phyloP scores from a whole-genome alignment of 2,797 vertebrate genomes.

The Kryptolebias ocellatus region DNA sequence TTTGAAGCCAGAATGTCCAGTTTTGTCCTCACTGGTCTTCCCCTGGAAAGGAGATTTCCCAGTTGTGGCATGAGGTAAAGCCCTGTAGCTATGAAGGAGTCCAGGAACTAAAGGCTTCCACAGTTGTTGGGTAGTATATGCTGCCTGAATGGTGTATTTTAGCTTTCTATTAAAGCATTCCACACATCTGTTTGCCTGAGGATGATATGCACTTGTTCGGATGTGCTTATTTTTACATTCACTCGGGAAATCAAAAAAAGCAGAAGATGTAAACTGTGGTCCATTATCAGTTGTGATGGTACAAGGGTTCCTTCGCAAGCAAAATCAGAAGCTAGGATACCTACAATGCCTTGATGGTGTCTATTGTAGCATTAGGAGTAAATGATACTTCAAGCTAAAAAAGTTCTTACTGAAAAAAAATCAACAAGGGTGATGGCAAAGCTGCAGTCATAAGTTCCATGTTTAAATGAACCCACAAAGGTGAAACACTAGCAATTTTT shows the following conservation, averaged over 20 bases:
- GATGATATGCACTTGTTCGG: not conserved
- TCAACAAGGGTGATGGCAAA: too few relatives aligned
- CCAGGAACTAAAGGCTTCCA: not conserved
- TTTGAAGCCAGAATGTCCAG: too few relatives aligned
- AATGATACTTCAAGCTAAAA: too few relatives aligned
- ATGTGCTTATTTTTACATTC: not conserved
- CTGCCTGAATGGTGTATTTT: not conserved
- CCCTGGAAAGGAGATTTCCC: not conserved
- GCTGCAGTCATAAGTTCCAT: too few relatives aligned
- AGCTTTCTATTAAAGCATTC: not conserved
- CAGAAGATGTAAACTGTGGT: not conserved
- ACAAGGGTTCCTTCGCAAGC: not conserved
- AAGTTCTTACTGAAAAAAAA: too few relatives aligned
- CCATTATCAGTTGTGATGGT: conserved; percentile 5
- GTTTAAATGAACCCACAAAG: too few relatives aligned
- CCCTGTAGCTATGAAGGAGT: not conserved
- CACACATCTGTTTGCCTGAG: not conserved
- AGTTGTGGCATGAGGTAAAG: not conserved
- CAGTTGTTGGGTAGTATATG: not conserved
- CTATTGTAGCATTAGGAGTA: too few relatives aligned
- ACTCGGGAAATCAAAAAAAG: not conserved
- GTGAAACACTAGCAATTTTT: too few relatives aligned
- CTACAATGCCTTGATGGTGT: not conserved
- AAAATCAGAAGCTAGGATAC: not conserved
- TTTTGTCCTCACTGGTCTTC: not conserved